Evolutionary conservation across 2,113 vertebrate species (phyloP), one percentile per base, ranked within the genome.

Genomic region (Trinectes maculatus): DNA sequence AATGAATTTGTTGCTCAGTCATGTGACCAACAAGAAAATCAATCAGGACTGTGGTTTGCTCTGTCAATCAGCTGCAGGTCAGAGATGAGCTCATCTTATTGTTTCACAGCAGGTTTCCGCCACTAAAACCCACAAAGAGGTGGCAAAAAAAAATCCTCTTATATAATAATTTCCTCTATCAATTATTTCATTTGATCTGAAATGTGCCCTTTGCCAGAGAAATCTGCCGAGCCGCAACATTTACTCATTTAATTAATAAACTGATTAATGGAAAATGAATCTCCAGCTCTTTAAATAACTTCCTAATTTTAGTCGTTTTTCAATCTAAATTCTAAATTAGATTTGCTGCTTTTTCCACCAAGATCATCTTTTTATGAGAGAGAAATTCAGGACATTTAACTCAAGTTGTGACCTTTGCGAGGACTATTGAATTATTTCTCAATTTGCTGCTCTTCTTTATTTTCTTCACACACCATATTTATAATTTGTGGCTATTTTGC

Each of bases 341-440:
- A 26, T 48, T 26, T 26, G 24, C 16, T 26, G 22, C 3, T 47
- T 47, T 24, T 47, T n/a, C n/a, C n/a, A n/a, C n/a, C n/a, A n/a
- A n/a, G 16, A 28, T 29, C 28, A 10, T 33, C 2, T 55, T 3
- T 11, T n/a, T 55, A 49, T 28, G 28, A 59, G 15, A 22, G 22
- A 7, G 16, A 24, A n/a, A 62, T 57, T 54, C 22, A 31, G 18
- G n/a, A 39, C 25, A 8, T 21, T 26, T 31, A 21, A 1, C 39
- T 52, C 22, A 28, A 54, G 26, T 31, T 63, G 25, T 37, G 57
- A 59, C 47, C 31, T 55, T 69, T 77, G 16, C n/a, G 53, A 39
- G 36, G 37, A 33, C 34, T 40, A 12, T 51, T 31, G 10, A 12
- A 25, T 54, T 31, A 49, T 61, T 47, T 25, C 15, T 62, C 16